These are phyloP conservation scores for Athalia circularis DNA, from an alignment of 2,888 invertebrate species.

Conservation along the genomic window DNA sequence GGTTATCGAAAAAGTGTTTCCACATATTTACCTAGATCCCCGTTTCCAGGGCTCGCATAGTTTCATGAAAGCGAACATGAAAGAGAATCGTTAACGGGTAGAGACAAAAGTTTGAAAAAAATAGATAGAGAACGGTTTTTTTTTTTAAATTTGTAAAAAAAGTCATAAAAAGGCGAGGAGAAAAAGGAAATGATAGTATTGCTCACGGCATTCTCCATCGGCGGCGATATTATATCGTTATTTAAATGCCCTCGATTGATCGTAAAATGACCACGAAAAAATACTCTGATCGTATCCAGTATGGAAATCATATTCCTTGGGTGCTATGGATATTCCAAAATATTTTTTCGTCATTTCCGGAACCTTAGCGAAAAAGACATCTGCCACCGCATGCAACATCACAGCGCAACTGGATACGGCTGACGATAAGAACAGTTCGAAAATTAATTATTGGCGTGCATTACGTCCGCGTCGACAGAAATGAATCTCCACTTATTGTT, in stretches of 20 bases:
- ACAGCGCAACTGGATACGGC: constrained; percentile 13
- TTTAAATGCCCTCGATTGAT: constrained; percentile 26
- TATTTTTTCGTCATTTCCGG: constrained; percentile 37
- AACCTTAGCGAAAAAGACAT: constrained; percentile 10
- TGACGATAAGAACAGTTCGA: not conserved
- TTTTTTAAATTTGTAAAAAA: no score
- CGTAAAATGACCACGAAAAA: constrained; percentile 43
- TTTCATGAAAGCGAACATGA: constrained; percentile 2
- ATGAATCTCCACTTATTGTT: no score
- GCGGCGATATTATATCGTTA: constrained; percentile 37
- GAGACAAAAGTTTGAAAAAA: not conserved
- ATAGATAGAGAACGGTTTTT: no score
- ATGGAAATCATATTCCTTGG: constrained; percentile 58
- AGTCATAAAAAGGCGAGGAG: not conserved
- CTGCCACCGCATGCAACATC: constrained; percentile 4
- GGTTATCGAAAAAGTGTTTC: constrained; percentile 37
- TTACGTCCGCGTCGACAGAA: no score
- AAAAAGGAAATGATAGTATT: constrained; percentile 13
- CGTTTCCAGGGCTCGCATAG: not conserved
- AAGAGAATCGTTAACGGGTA: constrained; percentile 18
- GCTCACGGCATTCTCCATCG: constrained; percentile 35
- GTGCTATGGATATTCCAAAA: constrained; percentile 53
- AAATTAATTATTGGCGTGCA: not conserved
- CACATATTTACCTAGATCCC: constrained; percentile 10
- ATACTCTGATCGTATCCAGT: constrained; percentile 29